Evolutionary conservation across 1,140 invertebrate genomes (phyloP), one percentile per base, ranked within the genome.

Genomic region (Euura saliciscinereae): DNA sequence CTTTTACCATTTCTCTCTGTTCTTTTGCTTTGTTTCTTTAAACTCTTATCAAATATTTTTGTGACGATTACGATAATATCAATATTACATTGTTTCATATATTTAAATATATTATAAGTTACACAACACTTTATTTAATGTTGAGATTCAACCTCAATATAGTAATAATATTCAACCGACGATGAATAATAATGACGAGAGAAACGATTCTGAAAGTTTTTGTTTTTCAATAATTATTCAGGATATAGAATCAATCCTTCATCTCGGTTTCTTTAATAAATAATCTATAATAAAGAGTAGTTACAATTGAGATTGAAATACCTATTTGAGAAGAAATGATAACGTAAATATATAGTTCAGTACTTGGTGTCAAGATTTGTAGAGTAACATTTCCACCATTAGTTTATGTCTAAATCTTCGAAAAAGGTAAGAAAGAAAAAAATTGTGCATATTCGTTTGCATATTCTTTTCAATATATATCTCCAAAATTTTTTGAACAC

Each of bases 321-420:
- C 28, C 28, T 28, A 28, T 28, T 28, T 28, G 28, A 28, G 28
- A 28, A 28, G 28, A 28, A 28, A 28, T 28, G 51, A 59, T 59
- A 59, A 59, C 51, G 51, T 6, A 59, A 59, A 11, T 11, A 28
- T 28, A 59, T 59, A 59, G 6, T n/a, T 59, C 51, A 59, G 51
- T 59, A n/a, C 51, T 59, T 5, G 51, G 51, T 59, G 51, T 59
- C 51, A 59, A 59, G 51, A 59, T 59, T 59, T 59, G 51, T 59
- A 59, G 13, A 59, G 51, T 59, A 59, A 59, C 51, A 59, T 59
- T 59, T 59, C 51, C 51, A 59, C 51, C 51, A 28, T 28, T 28
- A 28, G 28, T 28, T 28, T 28, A 28, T 28, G 28, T 28, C 28
- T 28, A 28, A 28, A 28, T 28, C 1, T 28, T 28, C 28, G 28